Conservation (phyloP, 2,113 vertebrate genomes). For the Nannospalax galili region DNA sequence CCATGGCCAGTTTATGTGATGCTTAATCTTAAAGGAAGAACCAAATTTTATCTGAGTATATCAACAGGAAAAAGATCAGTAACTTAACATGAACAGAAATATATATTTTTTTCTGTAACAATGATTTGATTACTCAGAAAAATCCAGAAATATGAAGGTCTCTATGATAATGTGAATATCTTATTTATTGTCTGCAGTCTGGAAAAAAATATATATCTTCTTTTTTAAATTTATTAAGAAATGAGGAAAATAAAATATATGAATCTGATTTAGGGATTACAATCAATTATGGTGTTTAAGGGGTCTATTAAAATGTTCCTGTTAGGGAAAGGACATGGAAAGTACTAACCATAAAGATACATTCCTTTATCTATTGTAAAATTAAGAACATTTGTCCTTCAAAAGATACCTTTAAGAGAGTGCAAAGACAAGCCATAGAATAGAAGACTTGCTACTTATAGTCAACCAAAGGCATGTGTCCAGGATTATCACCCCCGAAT, state of each 20-base stretch:
- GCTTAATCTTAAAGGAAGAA: not conserved
- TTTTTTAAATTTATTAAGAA: slow-evolving; percentile 33
- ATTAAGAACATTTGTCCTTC: slow-evolving; percentile 50
- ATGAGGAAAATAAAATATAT: slow-evolving; percentile 8
- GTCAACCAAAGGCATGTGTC: not conserved
- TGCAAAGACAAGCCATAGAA: slow-evolving; percentile 12
- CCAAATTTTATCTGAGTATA: not conserved
- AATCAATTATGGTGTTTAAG: slow-evolving; percentile 34
- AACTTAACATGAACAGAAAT: slow-evolving; percentile 21
- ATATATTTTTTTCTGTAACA: slow-evolving; percentile 51
- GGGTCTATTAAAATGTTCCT: not conserved
- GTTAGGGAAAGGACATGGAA: not conserved
- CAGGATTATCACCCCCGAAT: not conserved
- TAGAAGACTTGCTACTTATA: not conserved
- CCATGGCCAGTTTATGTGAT: not conserved
- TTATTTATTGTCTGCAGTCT: slow-evolving; percentile 42
- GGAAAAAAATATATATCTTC: slow-evolving; percentile 18
- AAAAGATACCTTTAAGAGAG: slow-evolving; percentile 41
- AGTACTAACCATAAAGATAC: not conserved
- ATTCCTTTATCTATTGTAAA: slow-evolving; percentile 48
- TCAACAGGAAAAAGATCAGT: slow-evolving; percentile 11
- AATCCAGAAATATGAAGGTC: slow-evolving; percentile 26
- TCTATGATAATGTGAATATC: slow-evolving; percentile 49
- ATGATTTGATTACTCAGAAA: slow-evolving; percentile 48
- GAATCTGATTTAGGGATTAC: slow-evolving; percentile 8